phyloP scores from a whole-genome alignment of 2,888 invertebrate genomes.

The Chrysolina oricalcia region DNA sequence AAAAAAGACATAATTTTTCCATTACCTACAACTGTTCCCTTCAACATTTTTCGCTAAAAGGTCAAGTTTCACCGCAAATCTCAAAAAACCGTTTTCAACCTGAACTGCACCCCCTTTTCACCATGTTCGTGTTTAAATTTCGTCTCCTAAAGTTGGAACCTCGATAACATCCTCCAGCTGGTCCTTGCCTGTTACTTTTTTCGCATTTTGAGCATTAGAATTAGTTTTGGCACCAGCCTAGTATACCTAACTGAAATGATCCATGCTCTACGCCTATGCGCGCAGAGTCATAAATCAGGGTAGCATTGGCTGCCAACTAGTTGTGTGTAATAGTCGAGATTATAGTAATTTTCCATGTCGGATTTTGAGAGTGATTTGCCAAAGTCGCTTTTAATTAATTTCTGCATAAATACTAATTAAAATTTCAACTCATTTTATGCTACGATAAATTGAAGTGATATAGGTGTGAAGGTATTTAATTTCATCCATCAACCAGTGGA shows the following conservation, averaged over 20 bases:
- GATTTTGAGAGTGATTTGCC: constrained; percentile 49
- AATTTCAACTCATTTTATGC: constrained; percentile 37
- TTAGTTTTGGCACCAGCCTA: not conserved
- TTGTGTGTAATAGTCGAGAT: constrained; percentile 54
- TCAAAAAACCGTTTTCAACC: too few relatives aligned
- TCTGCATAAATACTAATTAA: constrained; percentile 36
- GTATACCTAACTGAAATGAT: not conserved
- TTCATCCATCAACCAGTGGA: not conserved
- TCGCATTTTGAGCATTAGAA: too few relatives aligned
- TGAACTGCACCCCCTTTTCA: too few relatives aligned
- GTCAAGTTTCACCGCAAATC: too few relatives aligned
- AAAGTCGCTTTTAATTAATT: constrained; percentile 55
- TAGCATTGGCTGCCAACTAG: constrained; percentile 42
- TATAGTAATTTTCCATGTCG: constrained; percentile 52
- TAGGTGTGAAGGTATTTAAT: constrained; percentile 15
- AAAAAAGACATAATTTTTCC: too few relatives aligned
- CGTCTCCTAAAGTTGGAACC: too few relatives aligned
- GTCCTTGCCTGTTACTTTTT: too few relatives aligned
- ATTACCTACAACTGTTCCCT: too few relatives aligned
- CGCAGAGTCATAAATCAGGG: constrained; percentile 41
- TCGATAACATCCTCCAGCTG: too few relatives aligned
- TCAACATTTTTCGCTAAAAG: too few relatives aligned
- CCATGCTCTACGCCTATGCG: constrained; percentile 17
- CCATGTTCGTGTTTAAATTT: too few relatives aligned
- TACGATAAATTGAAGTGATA: constrained; percentile 24